Evolutionary conservation across 2,113 vertebrate species (phyloP).

Genomic region (Aythya baeri): DNA sequence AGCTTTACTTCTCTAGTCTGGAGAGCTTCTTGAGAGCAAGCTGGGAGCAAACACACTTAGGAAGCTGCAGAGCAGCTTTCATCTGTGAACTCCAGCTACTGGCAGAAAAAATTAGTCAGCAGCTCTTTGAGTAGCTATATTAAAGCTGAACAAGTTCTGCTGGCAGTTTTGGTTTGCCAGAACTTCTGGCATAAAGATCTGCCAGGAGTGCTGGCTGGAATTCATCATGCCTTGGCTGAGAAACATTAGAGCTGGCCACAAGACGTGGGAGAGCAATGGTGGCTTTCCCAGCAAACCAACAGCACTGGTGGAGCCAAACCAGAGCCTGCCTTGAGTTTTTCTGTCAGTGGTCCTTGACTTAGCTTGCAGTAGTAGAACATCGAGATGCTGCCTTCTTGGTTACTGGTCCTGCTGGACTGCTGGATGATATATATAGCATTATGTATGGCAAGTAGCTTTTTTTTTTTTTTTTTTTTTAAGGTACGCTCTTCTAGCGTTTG

Average conservation of each 20-base stretch:
- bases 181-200: neutral
- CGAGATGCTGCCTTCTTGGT: neutral
- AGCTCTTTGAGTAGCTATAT: neutral
- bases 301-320: neutral
- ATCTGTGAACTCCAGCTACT: neutral
- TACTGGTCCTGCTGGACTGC: neutral
- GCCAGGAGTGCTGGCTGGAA: neutral
- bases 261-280: rapidly evolving
- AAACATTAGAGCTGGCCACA: neutral
- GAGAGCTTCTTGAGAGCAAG: slow-evolving; percentile 15
- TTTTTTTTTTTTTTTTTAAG: too few species aligned
- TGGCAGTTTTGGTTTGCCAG: neutral
- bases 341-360: neutral
- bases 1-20: slow-evolving; percentile 13
- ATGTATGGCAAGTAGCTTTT: too few species aligned
- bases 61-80: neutral
- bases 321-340: neutral
- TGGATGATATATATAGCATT: neutral
- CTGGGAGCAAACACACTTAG: neutral
- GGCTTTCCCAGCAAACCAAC: neutral
- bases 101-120: neutral
- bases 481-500: neutral
- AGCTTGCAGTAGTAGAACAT: neutral
- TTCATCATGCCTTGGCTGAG: neutral
- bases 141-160: neutral